Conservation (phyloP, 2,113 vertebrate species). For the Cololabis saira region DNA sequence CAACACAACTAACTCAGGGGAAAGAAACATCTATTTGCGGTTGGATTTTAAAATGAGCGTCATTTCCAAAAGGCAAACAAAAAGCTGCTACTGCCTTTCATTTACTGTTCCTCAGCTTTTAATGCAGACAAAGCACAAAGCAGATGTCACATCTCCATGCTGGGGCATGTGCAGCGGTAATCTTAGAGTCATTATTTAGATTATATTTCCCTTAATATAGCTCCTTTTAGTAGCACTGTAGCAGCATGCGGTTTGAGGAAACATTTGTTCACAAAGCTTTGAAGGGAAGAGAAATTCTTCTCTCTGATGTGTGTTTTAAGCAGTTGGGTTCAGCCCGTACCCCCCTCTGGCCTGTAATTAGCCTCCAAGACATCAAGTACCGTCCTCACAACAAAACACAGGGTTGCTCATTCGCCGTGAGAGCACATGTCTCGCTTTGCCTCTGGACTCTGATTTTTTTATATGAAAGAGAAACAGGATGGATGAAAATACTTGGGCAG, state of each 20-base stretch:
- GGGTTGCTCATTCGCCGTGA: constrained; percentile 12
- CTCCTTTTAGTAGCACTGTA: constrained; percentile 52
- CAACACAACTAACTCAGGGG: too few species aligned
- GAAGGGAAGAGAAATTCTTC: constrained; percentile 42
- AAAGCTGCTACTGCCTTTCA: background rate
- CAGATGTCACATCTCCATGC: constrained; percentile 34
- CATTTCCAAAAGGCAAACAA: background rate
- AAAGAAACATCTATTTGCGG: too few species aligned
- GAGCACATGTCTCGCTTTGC: constrained; percentile 38
- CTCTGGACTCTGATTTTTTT: constrained; percentile 18
- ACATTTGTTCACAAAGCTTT: constrained; percentile 46
- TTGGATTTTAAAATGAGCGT: background rate
- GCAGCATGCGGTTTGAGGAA: constrained; percentile 59
- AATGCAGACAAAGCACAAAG: constrained; percentile 7
- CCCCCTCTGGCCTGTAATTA: constrained; percentile 72
- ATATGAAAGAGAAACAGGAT: background rate
- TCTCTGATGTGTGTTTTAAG: constrained; percentile 70
- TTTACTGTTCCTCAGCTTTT: background rate
- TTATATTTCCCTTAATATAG: constrained; percentile 61
- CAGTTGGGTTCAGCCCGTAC: constrained; percentile 51
- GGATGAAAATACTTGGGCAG: constrained; percentile 4
- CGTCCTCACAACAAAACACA: constrained; percentile 36
- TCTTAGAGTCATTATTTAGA: constrained; percentile 45
- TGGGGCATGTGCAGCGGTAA: constrained; percentile 11
- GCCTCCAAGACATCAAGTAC: constrained; percentile 40